Base-by-base conservation (phyloP, 92 coral and sea anemone species). In the Actinostola sp. region DNA sequence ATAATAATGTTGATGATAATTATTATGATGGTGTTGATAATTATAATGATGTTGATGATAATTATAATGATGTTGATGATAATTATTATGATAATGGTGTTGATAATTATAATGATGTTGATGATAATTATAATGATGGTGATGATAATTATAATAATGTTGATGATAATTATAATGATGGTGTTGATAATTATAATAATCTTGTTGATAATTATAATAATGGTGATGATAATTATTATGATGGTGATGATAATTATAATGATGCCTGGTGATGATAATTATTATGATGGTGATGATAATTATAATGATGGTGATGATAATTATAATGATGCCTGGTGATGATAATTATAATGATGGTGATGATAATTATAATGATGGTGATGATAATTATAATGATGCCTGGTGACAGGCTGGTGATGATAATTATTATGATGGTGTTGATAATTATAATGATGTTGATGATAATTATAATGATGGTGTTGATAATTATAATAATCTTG, bases 141-240 rank as follows among this genome's bases (percentile, higher is more conserved):
- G 16, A 48, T 48, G 54, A 48, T 48, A 3, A 48, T 48, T n/a
- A 3, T 48, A 23, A 14, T 48, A 48, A 9, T 48, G 16, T 13
- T 48, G 54, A 48, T 48, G 16, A 48, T 48, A 23, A 48, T 48
- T n/a, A 48, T 48, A 48, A 48, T 48, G n/a, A n/a, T n/a, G n/a
- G n/a, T 48, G 54, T 4, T 48, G 16, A 48, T 48, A 17, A 23
- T 48, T n/a, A 48, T 48, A 17, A 17, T 23, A 23, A 17, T 48
- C 4, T 48, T 48, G 54, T 13, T 48, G 16, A 48, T 48, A 17
- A 48, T 48, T n/a, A 17, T 8, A 17, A 48, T 17, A 23, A 17
- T 48, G 8, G 19, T 48, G 54, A 2, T 48, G 54, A 48, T 48
- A 8, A 17, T 48, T 4, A 48, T 17, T n/a, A 48, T 17, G 16